Percentiles rank a stretch among this genome's conserved stretches.
phyloP scores from a whole-genome alignment of 1,140 invertebrate species.

The Spodoptera frugiperda region DNA sequence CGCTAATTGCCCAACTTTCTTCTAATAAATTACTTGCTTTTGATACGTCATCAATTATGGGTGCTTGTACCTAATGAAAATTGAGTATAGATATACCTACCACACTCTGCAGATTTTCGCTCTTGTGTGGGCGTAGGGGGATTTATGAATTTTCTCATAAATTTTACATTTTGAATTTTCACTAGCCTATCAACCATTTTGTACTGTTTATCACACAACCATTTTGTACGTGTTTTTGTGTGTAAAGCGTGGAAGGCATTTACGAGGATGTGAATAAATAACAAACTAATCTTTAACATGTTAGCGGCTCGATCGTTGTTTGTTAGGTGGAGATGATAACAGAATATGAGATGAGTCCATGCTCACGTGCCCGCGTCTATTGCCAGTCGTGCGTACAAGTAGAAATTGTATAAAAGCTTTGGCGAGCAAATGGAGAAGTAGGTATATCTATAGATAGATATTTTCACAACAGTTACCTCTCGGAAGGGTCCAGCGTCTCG shows the following conservation, averaged over 20 bases:
- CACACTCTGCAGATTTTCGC: background rate
- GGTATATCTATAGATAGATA: slow-evolving; percentile 56
- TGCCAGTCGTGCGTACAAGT: slow-evolving; percentile 35
- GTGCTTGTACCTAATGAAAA: slow-evolving; percentile 1
- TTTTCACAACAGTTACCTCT: slow-evolving; percentile 51
- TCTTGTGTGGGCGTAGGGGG: background rate
- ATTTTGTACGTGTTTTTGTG: background rate
- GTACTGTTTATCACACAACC: background rate
- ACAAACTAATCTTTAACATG: slow-evolving; percentile 42
- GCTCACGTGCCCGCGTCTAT: slow-evolving; percentile 2
- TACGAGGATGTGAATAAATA: slow-evolving; percentile 46
- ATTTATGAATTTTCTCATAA: background rate
- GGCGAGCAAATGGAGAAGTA: slow-evolving; percentile 57
- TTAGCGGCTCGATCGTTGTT: slow-evolving; percentile 1
- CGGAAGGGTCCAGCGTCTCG: slow-evolving; percentile 55
- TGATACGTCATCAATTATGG: slow-evolving; percentile 58
- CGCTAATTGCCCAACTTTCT: slow-evolving; percentile 65
- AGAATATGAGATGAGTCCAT: slow-evolving; percentile 34
- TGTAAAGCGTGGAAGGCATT: no score
- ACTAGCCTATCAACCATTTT: no score
- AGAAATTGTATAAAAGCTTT: slow-evolving; percentile 56
- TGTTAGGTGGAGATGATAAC: slow-evolving; percentile 12
- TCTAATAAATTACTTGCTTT: slow-evolving; percentile 58
- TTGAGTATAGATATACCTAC: background rate
- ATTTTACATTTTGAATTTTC: no score